Evolutionary conservation across 2,113 vertebrate species (phyloP).

Genomic region (Illadopsis cleaveri): DNA sequence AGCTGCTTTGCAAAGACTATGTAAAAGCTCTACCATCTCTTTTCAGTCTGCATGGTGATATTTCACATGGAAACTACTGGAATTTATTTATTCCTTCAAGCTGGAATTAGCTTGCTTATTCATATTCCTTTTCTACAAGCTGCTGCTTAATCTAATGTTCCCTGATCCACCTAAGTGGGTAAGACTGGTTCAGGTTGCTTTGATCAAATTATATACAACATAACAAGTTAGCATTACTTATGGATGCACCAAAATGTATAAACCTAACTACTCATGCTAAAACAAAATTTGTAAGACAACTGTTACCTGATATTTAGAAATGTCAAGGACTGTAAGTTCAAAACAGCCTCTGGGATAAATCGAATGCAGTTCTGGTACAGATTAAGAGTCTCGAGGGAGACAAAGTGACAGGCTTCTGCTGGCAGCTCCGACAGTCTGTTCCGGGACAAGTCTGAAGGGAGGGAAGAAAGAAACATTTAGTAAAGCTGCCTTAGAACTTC

Average conservation of each 20-base stretch:
- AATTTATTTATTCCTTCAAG: neutral
- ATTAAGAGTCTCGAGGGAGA: slow-evolving; percentile 94
- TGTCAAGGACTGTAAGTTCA: slow-evolving; percentile 91
- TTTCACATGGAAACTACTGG: neutral
- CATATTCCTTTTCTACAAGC: neutral
- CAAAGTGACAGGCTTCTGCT: slow-evolving; percentile 89
- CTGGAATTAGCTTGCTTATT: neutral
- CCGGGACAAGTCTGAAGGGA: slow-evolving; percentile 85
- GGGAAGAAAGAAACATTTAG: neutral
- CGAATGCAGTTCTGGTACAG: slow-evolving; percentile 98
- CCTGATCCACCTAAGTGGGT: neutral
- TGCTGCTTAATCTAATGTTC: neutral
- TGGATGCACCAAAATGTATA: neutral
- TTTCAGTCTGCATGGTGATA: neutral
- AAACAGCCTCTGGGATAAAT: slow-evolving; percentile 88
- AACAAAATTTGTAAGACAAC: neutral
- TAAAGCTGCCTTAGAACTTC: neutral
- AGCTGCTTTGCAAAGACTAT: neutral
- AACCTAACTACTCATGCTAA: neutral
- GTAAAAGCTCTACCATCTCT: neutral
- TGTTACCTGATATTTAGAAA: slow-evolving; percentile 96
- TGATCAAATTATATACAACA: neutral
- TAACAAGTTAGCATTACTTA: neutral
- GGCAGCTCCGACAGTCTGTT: slow-evolving; percentile 93
- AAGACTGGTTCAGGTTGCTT: neutral